These are phyloP conservation scores for Vulpes vulpes DNA, from an alignment of 2,113 vertebrate genomes.

Conservation along the genomic window DNA sequence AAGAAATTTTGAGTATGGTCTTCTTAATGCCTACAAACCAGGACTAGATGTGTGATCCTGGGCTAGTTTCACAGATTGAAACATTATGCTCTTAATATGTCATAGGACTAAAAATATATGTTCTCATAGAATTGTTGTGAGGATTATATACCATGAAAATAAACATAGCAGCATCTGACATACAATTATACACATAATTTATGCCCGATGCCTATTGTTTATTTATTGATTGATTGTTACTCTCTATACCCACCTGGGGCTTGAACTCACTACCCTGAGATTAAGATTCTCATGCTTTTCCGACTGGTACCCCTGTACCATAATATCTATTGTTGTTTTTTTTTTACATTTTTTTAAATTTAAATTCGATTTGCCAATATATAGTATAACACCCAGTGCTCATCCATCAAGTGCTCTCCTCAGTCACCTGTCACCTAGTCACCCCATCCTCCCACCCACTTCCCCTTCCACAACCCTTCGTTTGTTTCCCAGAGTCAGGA, in stretches of 20 bases:
- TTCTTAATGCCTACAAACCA: not conserved
- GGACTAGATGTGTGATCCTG: not conserved
- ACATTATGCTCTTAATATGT: not conserved
- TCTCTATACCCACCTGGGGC: not conserved
- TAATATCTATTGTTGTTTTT: not conserved
- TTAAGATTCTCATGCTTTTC: not conserved
- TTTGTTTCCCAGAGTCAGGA: too few species aligned
- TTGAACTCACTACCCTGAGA: not conserved
- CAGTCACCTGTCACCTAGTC: too few species aligned
- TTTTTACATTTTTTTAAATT: not conserved
- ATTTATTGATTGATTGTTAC: not conserved
- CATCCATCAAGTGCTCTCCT: too few species aligned
- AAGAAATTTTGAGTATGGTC: not conserved
- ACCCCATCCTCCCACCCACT: too few species aligned
- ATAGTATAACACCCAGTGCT: too few species aligned
- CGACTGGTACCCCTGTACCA: not conserved
- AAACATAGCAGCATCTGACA: not conserved
- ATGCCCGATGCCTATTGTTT: accelerated
- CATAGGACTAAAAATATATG: not conserved
- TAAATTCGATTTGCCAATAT: too few species aligned
- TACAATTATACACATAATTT: not conserved
- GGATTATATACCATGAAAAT: not conserved
- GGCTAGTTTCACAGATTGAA: not conserved
- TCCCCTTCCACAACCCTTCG: too few species aligned
- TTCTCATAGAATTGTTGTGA: not conserved